Conservation (phyloP, 2,888 invertebrate genomes). For the Pegoplata infirma region DNA sequence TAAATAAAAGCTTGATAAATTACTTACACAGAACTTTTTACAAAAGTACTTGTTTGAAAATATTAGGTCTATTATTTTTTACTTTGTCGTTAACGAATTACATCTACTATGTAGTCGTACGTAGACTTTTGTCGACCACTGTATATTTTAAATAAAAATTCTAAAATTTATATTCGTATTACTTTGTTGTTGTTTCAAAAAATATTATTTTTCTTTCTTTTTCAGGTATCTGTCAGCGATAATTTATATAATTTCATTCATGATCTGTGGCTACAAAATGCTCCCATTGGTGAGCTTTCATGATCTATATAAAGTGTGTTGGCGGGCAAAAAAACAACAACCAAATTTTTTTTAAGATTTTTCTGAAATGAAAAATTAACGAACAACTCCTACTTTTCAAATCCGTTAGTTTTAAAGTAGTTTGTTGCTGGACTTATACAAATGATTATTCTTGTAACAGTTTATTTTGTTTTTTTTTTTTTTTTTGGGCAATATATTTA, state of each 20-base stretch:
- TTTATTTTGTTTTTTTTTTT: background rate
- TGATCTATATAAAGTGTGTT: slow-evolving; percentile 81
- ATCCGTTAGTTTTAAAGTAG: background rate
- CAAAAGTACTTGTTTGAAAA: too few relatives aligned
- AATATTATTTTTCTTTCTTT: background rate
- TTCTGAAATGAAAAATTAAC: background rate
- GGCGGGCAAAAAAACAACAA: background rate
- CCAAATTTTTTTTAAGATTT: background rate
- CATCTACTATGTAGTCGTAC: too few relatives aligned
- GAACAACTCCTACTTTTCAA: background rate
- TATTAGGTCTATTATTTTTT: too few relatives aligned
- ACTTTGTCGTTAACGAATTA: too few relatives aligned
- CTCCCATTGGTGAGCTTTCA: slow-evolving; percentile 97
- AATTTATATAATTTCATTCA: slow-evolving; percentile 96
- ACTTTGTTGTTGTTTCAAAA: background rate
- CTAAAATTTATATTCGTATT: too few relatives aligned
- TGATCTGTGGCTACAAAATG: slow-evolving; percentile 96
- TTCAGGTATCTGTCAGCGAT: slow-evolving; percentile 93
- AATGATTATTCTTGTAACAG: slow-evolving; percentile 1
- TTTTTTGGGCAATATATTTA: slow-evolving; percentile 38
- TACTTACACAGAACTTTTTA: too few relatives aligned
- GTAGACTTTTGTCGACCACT: too few relatives aligned
- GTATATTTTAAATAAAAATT: too few relatives aligned
- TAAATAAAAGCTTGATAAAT: too few relatives aligned
- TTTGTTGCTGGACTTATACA: slow-evolving; percentile 3